Evolutionary conservation across 2,888 invertebrate genomes (phyloP).

Genomic region (Drosophila imparisetae): DNA sequence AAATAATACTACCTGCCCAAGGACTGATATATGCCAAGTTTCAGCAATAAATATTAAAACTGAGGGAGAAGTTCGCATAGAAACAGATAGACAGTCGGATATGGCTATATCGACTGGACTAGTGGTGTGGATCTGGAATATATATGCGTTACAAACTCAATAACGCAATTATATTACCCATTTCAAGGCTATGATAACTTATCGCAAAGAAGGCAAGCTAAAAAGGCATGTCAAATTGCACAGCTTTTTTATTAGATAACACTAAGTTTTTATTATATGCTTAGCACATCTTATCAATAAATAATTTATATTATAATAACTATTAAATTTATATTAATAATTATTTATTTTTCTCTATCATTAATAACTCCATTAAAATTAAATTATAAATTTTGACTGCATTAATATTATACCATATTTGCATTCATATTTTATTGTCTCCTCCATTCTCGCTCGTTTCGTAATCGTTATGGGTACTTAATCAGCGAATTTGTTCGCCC

Average conservation of each 20-base stretch:
- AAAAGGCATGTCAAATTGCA: neutral
- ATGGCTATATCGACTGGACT: neutral
- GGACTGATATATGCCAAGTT: neutral
- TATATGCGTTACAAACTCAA: neutral
- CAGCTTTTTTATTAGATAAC: neutral
- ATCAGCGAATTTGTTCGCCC: neutral
- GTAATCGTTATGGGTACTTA: neutral
- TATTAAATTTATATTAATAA: too few species aligned
- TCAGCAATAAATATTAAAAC: neutral
- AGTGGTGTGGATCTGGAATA: neutral
- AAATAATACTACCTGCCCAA: neutral
- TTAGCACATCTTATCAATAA: neutral
- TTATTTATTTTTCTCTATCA: too few species aligned
- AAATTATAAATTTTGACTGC: neutral
- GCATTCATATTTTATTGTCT: neutral
- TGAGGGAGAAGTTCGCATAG: fast-evolving
- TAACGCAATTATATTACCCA: neutral
- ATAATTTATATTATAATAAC: too few species aligned
- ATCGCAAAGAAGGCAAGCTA: neutral
- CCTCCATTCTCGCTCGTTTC: neutral
- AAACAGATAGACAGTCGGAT: neutral
- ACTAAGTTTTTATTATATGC: neutral
- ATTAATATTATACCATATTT: neutral
- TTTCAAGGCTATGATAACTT: too few species aligned
- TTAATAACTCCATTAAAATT: too few species aligned